A percentile compares a stretch with the other conserved stretches of the same genome.
Evolutionary conservation across 2,797 vertebrate genomes (phyloP).

Genomic region (Potorous gilbertii): DNA sequence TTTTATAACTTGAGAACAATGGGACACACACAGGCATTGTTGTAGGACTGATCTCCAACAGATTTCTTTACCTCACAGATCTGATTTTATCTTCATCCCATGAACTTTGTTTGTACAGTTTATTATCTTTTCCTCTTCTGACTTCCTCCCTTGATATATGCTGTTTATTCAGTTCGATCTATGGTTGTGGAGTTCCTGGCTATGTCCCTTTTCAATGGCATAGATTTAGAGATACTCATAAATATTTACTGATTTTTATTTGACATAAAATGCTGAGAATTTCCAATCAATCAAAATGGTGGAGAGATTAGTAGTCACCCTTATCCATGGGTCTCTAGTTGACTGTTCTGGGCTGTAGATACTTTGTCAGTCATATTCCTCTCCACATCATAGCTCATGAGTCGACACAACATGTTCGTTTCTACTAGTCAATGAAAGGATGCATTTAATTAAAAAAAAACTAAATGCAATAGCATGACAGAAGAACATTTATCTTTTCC

Average conservation of each 20-base stretch:
- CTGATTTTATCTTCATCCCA: neutral
- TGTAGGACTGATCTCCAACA: neutral
- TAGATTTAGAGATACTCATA: neutral
- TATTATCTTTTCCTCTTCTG: neutral
- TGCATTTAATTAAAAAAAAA: neutral
- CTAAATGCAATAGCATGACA: neutral
- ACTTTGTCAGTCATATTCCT: neutral
- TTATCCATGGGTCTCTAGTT: neutral
- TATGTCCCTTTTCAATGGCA: neutral
- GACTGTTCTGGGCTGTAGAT: neutral
- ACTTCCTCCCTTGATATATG: neutral
- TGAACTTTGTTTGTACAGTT: neutral
- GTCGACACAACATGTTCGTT: neutral
- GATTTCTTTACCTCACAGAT: neutral
- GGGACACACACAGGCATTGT: neutral
- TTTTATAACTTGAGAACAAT: neutral
- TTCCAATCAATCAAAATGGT: neutral
- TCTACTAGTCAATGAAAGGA: neutral
- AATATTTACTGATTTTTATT: neutral
- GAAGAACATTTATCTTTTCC: neutral
- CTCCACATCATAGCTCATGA: neutral
- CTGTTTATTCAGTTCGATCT: neutral
- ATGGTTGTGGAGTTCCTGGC: neutral
- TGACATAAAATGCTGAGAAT: neutral
- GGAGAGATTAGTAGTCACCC: neutral